Conservation (phyloP, 1,140 invertebrate genomes). For the Rhizoglyphus robini region DNA sequence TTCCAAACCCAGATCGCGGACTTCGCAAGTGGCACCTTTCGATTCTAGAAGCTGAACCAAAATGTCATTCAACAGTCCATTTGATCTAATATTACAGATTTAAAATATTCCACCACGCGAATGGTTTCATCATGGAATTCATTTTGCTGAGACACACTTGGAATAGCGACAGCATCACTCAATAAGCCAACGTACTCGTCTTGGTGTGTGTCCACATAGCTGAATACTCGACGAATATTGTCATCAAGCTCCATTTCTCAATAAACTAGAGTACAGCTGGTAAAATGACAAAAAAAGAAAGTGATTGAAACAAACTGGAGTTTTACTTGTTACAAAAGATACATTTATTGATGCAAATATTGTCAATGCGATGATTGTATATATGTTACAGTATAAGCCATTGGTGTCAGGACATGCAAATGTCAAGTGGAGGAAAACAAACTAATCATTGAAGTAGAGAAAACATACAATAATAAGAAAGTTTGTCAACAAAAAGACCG, state of each 20-base stretch:
- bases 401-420: too few species aligned
- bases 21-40: slow-evolving; percentile 56
- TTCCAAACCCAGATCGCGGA: slow-evolving; percentile 62
- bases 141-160: slow-evolving; percentile 77
- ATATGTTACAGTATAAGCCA: too few species aligned
- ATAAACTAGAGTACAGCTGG: too few species aligned
- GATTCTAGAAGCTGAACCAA: slow-evolving; percentile 46
- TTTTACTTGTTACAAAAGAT: too few species aligned
- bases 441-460: too few species aligned
- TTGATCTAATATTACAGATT: not conserved
- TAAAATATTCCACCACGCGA: slow-evolving; percentile 58
- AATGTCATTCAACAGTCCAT: not conserved
- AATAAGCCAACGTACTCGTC: slow-evolving; percentile 59
- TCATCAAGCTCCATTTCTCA: not conserved
- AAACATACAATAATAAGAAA: too few species aligned
- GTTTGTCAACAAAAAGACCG: too few species aligned
- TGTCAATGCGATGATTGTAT: too few species aligned
- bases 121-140: slow-evolving; percentile 54
- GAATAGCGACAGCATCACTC: slow-evolving; percentile 73
- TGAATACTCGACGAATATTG: not conserved
- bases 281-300: not conserved
- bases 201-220: slow-evolving; percentile 59
- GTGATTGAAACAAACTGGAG: not conserved
- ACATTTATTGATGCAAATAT: too few species aligned
- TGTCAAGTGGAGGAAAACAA: too few species aligned